Evolutionary conservation across 2,113 vertebrate genomes (phyloP), one percentile per base, ranked within the genome.

Genomic region (rat (Rattus norvegicus)): DNA sequence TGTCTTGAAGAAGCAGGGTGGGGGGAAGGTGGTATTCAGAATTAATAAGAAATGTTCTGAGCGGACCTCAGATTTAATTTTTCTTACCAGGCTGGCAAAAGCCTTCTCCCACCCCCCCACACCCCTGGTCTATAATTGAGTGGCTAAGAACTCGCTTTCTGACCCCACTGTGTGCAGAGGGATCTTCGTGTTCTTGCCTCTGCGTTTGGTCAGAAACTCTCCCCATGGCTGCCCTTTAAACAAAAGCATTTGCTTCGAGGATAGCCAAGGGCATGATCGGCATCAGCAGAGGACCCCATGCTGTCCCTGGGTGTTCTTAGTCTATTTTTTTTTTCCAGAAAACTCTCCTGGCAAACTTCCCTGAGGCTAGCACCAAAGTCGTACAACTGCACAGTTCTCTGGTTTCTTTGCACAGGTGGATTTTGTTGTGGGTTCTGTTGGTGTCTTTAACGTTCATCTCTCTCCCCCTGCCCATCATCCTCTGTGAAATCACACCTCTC

Each of bases 401-500:
- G 92, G 95, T 95, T 89, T 95, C 90, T 97, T 97, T 97, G 97
- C 97, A 94, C 96, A 95, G 86, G 86, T 83, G 79, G 94, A 81
- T 80, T 93, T 75, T 92, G 63, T 83, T 91, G 77, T 8, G 2
- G 96, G 95, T 97, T 95, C 90, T 90, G 69, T 94, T 91, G 75
- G 8, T 87, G 20, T 94, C 85, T 94, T 92, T 96, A 94, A 79
- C 1, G 33, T 89, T 97, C 95, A 96, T 97, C 97, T 97, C 97
- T 88, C 95, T 83, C 17, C 96, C 95, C 91, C 97, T 75, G 95
- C 96, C 97, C 95, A 43, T 98, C 95, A 39, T 98, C 97, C 69
- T 96, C 96, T 97, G 91, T 76, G 33, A 98, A 95, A 94, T 72
- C 92, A 88, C 97, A 94, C 95, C 97, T 96, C 97, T 98, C 97